Conservation (phyloP, 2,113 vertebrate genomes). For the Nothoprocta pentlandii region DNA sequence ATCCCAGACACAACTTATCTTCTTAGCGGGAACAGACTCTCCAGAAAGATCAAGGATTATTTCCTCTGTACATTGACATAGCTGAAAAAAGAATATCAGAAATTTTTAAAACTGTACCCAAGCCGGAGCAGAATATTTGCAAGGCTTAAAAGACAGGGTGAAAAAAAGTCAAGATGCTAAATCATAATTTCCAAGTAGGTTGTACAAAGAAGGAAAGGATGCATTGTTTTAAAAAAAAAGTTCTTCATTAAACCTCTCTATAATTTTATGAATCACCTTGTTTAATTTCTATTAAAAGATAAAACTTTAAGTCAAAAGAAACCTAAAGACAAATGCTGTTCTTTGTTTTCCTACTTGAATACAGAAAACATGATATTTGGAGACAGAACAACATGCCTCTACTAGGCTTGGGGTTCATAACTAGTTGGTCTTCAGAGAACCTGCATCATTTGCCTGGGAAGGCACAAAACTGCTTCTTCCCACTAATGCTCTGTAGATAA, state of each 20-base stretch:
- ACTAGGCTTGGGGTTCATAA: background rate
- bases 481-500: fast-evolving
- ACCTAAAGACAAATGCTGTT: background rate
- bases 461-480: background rate
- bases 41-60: background rate
- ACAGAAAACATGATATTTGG: background rate
- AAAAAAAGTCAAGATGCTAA: background rate
- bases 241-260: background rate
- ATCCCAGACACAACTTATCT: background rate
- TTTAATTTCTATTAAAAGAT: background rate
- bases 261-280: background rate
- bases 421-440: background rate
- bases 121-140: background rate
- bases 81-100: background rate
- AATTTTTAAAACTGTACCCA: background rate
- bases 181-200: background rate
- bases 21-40: constrained; percentile 3
- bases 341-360: background rate
- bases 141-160: background rate
- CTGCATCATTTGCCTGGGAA: background rate
- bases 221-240: background rate
- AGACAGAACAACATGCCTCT: background rate
- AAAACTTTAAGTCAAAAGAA: background rate
- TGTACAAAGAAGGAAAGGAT: background rate
- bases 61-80: background rate